Base-by-base conservation (phyloP, 2,113 vertebrate genomes). In the Daubentonia madagascariensis region DNA sequence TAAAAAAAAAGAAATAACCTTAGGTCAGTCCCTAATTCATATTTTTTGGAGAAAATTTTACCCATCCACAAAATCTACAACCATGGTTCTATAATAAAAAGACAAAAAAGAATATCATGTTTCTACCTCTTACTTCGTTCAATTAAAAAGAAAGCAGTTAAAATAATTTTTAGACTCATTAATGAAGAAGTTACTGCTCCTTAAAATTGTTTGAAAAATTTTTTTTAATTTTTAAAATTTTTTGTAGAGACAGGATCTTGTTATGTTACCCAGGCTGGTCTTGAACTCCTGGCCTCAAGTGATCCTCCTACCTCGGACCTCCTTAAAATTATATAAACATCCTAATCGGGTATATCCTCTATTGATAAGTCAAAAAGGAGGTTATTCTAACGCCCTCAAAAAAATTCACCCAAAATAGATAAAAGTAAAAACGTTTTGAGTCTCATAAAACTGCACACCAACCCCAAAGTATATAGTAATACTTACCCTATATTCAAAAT, bases 401-500 rank as follows among this genome's bases (percentile, higher is more conserved):
- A 65, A 61, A 72, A 83, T 22, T 40, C 18, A 86, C 18, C 13
- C 25, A 57, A 65, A 84, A 83, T 1, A 87, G 32, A 80, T 43
- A 80, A 61, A 85, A 85, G 11, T 67, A 78, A 52, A 91, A 95
- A 75, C 25, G 84, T 30, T 85, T 23, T 67, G n/a, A 90, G 43
- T 76, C 89, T 86, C 17, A 81, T 45, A 76, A 30, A 87, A 67
- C 40, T 73, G 12, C 17, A 85, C 37, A 22, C 9, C 22, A 88
- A n/a, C 13, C 25, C 88, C 78, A 96, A 76, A 94, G 23, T 68
- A 97, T 2, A 3, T 8, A 65, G 20, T 40, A 61, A 63, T 5
- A 97, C 95, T 99, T 98, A 99, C 99, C 99, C 99, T 99, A 97
- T 99, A 99, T 97, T 99, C 99, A 96, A 99, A 99, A 97, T 99